These are phyloP conservation scores for Corapipo altera DNA, from an alignment of 2,113 vertebrate genomes.

Conservation along the genomic window DNA sequence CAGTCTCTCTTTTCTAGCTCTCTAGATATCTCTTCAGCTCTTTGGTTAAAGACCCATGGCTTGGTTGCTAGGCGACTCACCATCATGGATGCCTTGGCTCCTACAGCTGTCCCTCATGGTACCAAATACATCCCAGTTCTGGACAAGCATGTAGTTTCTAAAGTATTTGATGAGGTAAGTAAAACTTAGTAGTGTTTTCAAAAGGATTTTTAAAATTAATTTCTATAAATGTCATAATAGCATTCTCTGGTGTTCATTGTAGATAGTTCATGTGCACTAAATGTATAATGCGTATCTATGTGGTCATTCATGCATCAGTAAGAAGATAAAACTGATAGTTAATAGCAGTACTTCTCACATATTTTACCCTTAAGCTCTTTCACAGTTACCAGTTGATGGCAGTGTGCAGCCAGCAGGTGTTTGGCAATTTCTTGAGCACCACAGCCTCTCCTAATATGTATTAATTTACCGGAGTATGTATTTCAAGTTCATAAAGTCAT, in stretches of 20 bases:
- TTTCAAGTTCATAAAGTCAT: neutral
- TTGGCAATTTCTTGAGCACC: neutral
- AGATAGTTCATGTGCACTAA: neutral
- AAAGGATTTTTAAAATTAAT: neutral
- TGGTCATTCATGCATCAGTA: neutral
- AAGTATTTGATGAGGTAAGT: constrained; percentile 80
- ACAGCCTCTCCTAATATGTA: neutral
- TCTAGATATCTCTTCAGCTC: constrained; percentile 61
- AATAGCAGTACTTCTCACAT: neutral
- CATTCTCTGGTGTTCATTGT: neutral
- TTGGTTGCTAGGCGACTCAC: constrained; percentile 78
- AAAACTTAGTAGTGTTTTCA: neutral
- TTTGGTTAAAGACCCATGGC: constrained; percentile 78
- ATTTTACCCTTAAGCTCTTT: neutral
- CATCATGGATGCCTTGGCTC: constrained; percentile 75
- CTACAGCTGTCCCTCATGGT: constrained; percentile 55
- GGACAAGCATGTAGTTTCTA: constrained; percentile 78
- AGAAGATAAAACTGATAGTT: neutral
- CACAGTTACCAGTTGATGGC: neutral
- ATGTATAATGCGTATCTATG: neutral
- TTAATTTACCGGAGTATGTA: neutral
- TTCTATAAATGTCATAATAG: neutral
- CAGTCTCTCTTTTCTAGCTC: constrained; percentile 53
- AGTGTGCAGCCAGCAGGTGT: neutral
- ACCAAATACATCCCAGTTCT: constrained; percentile 74